A percentile compares a stretch with the other conserved stretches of the same genome.
Evolutionary conservation across 2,888 invertebrate species (phyloP).

Genomic region (Scaptomyza caliginosa): DNA sequence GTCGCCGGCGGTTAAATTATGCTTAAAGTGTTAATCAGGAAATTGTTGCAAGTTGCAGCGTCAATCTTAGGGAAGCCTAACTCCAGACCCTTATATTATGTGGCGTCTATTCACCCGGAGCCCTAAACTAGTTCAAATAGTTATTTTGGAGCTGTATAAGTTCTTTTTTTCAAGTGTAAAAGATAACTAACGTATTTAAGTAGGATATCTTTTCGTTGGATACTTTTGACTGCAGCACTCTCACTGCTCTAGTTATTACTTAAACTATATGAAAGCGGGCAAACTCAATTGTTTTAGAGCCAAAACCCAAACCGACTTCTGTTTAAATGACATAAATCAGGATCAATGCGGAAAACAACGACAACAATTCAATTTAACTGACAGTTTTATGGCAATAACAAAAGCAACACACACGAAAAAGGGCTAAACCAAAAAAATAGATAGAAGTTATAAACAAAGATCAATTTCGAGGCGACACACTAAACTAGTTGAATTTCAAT

Average conservation of each 20-base stretch:
- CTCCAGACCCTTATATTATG: slow-evolving; percentile 58
- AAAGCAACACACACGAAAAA: slow-evolving; percentile 12
- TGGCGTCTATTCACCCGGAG: slow-evolving; percentile 33
- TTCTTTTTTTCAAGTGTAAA: too few species aligned
- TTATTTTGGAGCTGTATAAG: too few species aligned
- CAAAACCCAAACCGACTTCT: slow-evolving; percentile 50
- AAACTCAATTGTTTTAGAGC: slow-evolving; percentile 47
- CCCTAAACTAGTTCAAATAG: background rate
- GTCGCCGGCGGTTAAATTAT: slow-evolving; percentile 79
- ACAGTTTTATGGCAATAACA: slow-evolving; percentile 67
- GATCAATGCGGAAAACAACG: slow-evolving; percentile 44
- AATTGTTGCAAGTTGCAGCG: slow-evolving; percentile 60
- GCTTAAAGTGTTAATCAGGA: slow-evolving; percentile 83
- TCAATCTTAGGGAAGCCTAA: slow-evolving; percentile 4
- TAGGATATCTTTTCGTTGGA: background rate
- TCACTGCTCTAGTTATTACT: slow-evolving; percentile 10
- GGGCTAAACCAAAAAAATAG: slow-evolving; percentile 9
- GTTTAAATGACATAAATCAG: slow-evolving; percentile 68
- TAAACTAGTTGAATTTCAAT: slow-evolving; percentile 81
- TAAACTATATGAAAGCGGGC: slow-evolving; percentile 29
- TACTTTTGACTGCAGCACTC: background rate
- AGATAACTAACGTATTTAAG: too few species aligned
- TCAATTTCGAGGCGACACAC: slow-evolving; percentile 47
- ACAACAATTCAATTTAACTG: slow-evolving; percentile 64
- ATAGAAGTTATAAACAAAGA: background rate